These are phyloP conservation scores for Trinorchestia longiramus DNA, from an alignment of 1,140 invertebrate species.

Conservation along the genomic window DNA sequence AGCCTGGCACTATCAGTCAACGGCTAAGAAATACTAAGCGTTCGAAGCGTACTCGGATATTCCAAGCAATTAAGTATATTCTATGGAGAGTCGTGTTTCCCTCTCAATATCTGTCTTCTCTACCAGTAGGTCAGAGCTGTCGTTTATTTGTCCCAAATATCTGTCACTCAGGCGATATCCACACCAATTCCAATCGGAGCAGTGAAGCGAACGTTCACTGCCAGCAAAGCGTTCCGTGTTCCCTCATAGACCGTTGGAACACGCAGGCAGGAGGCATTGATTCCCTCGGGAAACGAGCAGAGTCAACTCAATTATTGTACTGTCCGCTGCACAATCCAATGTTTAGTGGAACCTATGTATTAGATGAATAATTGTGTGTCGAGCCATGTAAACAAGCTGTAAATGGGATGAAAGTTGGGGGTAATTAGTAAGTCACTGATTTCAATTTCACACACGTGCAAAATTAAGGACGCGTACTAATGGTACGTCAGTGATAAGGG, in stretches of 20 bases:
- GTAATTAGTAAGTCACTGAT: background rate
- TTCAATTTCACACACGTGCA: background rate
- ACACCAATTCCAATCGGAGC: background rate
- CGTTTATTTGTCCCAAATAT: slow-evolving; percentile 1
- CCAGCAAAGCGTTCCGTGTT: background rate
- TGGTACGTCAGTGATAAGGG: no score
- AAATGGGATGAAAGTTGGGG: background rate
- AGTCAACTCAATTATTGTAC: background rate
- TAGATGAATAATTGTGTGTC: background rate
- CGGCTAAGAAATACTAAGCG: background rate
- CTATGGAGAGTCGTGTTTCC: background rate
- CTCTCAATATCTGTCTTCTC: background rate
- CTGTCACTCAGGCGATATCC: background rate
- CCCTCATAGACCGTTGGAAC: background rate
- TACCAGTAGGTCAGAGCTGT: background rate
- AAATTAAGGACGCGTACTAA: no score
- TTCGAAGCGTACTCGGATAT: background rate
- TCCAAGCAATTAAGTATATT: background rate
- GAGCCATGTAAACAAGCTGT: background rate
- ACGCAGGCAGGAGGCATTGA: background rate
- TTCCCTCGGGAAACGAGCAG: background rate
- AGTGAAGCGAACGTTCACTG: background rate
- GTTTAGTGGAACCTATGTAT: background rate
- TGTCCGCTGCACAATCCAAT: background rate
- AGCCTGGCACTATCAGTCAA: background rate